Base-by-base conservation (phyloP, 2,888 invertebrate species). In the Sphaerophoria taeniata region DNA sequence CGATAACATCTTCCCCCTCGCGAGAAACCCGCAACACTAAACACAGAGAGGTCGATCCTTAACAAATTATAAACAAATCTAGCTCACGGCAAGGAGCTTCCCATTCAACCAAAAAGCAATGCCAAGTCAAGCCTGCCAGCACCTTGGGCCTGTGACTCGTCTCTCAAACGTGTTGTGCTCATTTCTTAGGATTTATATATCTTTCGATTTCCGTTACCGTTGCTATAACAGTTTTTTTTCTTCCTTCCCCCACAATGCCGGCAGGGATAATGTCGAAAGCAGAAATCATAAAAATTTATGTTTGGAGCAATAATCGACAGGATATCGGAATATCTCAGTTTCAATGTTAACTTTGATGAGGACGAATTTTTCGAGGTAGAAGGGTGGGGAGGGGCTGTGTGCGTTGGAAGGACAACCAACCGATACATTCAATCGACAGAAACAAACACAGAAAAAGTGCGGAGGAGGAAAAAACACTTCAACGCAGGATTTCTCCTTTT, bases 251-350 rank as follows among this genome's bases (percentile, higher is more conserved):
- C 12, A 70, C 14, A 47, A 65, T 43, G n/a, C 43, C 74, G 65
- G 58, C 75, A 76, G 75, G 81, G 72, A 81, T 81, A 80, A 85
- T 81, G 76, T 85, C 81, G 75, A 85, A 88, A 89, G 90, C 85
- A 88, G 88, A 89, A 89, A 88, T 88, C 89, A 90, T 90, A 90
- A 90, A 90, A 90, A 89, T 90, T 89, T 90, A 90, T 90, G 89
- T 87, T 88, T 88, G 87, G 89, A 89, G 88, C 89, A 89, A 90
- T 89, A 90, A 90, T 90, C 90, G 88, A 88, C 74, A 61, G 85
- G 81, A 85, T 85, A 85, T 80, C 75, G 51, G 67, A 74, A 74
- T 79, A 75, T 84, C 70, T 75, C 74, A 75, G 83, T 84, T 84
- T 75, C 79, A 74, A 58, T 79, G 83, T 79, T 78, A 70, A 78